Conservation (phyloP, 2,888 invertebrate genomes). For the Sepiola atlantica region DNA sequence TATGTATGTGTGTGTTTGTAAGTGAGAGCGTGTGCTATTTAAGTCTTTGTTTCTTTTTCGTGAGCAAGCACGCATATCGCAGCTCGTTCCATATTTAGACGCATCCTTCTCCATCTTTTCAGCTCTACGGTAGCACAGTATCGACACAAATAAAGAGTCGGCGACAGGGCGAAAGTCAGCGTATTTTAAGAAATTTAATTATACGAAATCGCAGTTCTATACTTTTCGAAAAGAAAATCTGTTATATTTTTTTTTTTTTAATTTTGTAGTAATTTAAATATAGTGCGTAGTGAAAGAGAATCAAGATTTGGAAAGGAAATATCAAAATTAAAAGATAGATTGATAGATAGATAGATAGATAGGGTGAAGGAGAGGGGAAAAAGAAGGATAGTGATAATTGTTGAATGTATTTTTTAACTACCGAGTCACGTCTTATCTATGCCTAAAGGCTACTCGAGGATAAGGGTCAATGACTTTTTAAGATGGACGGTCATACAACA, state of each 20-base stretch:
- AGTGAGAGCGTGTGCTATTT: too few relatives aligned
- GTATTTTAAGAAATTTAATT: neutral
- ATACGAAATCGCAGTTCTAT: neutral
- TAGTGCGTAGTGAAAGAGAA: neutral
- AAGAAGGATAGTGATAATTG: too few relatives aligned
- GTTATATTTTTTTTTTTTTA: too few relatives aligned
- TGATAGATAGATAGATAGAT: too few relatives aligned
- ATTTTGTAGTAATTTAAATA: neutral
- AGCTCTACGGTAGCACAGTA: neutral
- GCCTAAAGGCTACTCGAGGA: too few relatives aligned
- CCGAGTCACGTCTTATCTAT: too few relatives aligned
- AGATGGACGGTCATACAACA: too few relatives aligned
- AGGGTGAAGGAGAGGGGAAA: too few relatives aligned
- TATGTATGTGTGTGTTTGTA: too few relatives aligned
- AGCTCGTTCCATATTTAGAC: neutral
- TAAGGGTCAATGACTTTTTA: too few relatives aligned
- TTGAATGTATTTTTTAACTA: too few relatives aligned
- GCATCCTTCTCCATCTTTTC: neutral
- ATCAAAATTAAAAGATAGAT: neutral
- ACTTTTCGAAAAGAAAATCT: neutral
- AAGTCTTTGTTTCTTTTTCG: neutral
- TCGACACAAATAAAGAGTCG: neutral
- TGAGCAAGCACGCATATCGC: neutral
- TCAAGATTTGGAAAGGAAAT: too few relatives aligned
- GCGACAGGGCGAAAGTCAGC: neutral